Evolutionary conservation across 1,140 invertebrate genomes (phyloP), one percentile per base, ranked within the genome.

Genomic region (Aricia agestis): DNA sequence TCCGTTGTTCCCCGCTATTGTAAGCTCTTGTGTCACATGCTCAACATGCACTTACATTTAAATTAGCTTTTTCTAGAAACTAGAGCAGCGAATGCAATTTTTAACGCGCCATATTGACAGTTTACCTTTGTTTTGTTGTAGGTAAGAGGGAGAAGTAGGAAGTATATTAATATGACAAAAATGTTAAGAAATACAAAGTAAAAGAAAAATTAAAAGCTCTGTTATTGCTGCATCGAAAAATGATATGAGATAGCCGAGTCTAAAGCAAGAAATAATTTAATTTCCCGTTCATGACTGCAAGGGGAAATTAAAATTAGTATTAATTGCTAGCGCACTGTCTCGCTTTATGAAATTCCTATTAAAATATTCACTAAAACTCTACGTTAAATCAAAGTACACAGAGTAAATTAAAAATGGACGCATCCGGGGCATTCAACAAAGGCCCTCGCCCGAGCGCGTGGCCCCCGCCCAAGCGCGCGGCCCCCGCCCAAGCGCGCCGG

Each of bases 371-470:
- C 45, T 52, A 52, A 52, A 0, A 52, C 11, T 52, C 11, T 52
- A 52, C 13, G 45, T 52, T 52, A 52, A 52, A 52, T 52, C 45
- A 52, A 52, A 52, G 45, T 52, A 52, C 45, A 52, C 45, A 52
- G 45, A 52, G 45, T 52, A 52, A 52, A 52, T 52, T 52, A 52
- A 52, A 52, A 52, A 52, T 52, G 45, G 45, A 52, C 45, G 45
- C 45, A 52, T 52, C 45, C 45, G 13, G 45, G 45, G 45, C 13
- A 52, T 52, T 52, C 45, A 15, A 52, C 45, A 52, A 52, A 52
- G 45, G 45, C 45, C 45, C 45, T 10, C 6, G 45, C 13, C 9
- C 11, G 45, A 11, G 11, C 45, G 41, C 41, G 41, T 52, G 45
- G 11, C 45, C 45, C 45, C 45, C 41, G 41, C 41, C 41, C 41